A percentile compares a stretch with the other conserved stretches of the same genome.
phyloP scores from a whole-genome alignment of 2,113 vertebrate genomes.

The Tachuris rubrigastra region DNA sequence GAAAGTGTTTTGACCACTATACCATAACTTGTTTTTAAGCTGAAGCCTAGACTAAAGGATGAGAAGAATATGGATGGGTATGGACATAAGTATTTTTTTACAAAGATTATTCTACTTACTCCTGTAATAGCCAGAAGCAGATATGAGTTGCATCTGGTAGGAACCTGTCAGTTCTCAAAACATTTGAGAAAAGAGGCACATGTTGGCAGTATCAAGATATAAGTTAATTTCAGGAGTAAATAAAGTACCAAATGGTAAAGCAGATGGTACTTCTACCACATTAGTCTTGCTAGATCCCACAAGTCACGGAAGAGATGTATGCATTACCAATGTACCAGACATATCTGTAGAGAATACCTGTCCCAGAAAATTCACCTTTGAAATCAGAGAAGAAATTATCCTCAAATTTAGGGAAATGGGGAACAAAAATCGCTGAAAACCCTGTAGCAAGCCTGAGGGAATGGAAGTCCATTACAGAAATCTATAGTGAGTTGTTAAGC shows the following conservation, averaged over 20 bases:
- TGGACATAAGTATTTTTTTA: neutral
- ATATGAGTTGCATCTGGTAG: neutral
- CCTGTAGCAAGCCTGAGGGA: neutral
- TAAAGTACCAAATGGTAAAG: neutral
- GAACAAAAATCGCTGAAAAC: neutral
- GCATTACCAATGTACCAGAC: neutral
- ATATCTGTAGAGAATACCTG: neutral
- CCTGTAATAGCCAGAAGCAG: neutral
- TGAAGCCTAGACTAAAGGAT: neutral
- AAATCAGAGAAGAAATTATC: neutral
- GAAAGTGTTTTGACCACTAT: neutral
- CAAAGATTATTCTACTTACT: neutral
- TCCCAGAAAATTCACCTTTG: neutral
- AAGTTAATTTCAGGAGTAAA: neutral
- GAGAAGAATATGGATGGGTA: neutral
- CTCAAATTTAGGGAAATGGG: neutral
- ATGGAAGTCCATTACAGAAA: neutral
- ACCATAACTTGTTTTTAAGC: neutral
- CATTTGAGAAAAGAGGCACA: neutral
- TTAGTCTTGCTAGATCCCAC: neutral
- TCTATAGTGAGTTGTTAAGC: accelerated
- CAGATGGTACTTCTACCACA: neutral
- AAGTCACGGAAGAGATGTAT: neutral
- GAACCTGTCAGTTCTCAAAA: neutral
- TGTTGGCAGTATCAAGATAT: neutral